Base-by-base conservation (phyloP, 2,888 invertebrate species). In the Dynastes grantii region DNA sequence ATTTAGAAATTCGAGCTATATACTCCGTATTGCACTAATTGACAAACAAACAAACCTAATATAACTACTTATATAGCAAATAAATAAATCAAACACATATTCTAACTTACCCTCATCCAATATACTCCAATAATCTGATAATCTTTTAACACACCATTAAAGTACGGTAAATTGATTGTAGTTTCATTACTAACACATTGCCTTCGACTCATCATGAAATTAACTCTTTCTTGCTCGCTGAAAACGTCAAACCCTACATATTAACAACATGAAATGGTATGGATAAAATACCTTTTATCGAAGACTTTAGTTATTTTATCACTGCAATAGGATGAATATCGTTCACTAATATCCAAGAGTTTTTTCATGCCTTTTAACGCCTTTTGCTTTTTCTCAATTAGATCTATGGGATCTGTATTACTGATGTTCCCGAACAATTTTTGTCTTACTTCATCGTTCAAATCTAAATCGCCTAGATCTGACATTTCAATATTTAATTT, bases 41-140 rank as follows among this genome's bases (percentile, higher is more conserved):
- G 22, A 22, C 22, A 22, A 22, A 22, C 22, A 22, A 22, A 22
- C 22, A 22, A 22, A 22, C 22, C 22, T 22, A 22, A 22, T 22
- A 22, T 22, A 37, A 5, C 32, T 5, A 1, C 32, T 5, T 37
- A 5, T 37, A 37, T 37, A 37, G 32, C 32, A 37, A 37, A n/a
- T 67, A 53, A 45, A 4, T 27, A 16, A 32, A 45, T 40, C 27
- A 76, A 13, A 76, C 29, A 76, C 51, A n/a, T 70, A 51, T 16
- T 53, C 40, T 67, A 61, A 83, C 83, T 91, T 68, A 94, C 90
- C 27, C 90, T 89, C 71, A 95, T 87, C 94, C 94, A 94, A 84
- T 92, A 93, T 13, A 94, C 88, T 1, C 94, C 93, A 78, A 92
- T 89, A 86, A 92, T 86, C 87, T 93, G 92, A 86, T 94, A 94